A percentile compares a stretch with the other conserved stretches of the same genome.
These are phyloP conservation scores for Conus canariensis DNA, from an alignment of 2,888 invertebrate species.

Conservation along the genomic window DNA sequence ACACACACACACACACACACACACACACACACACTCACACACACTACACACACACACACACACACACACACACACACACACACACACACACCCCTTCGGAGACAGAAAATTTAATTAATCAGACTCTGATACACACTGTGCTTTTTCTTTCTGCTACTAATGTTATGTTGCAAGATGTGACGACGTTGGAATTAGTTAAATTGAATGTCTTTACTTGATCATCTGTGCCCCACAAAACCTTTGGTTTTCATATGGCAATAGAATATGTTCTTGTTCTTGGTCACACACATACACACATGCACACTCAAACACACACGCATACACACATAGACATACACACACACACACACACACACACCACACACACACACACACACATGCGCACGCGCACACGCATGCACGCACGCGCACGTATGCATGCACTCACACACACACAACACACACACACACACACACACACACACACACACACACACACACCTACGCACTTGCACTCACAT, in stretches of 20 bases:
- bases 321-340: not conserved
- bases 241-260: too few species aligned
- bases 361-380: not conserved
- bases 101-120: too few species aligned
- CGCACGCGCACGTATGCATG: not conserved
- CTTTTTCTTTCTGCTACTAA: too few species aligned
- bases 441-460: not conserved
- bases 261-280: too few species aligned
- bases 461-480: not conserved
- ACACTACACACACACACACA: slow-evolving; percentile 3
- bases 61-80: not conserved
- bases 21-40: slow-evolving; percentile 10
- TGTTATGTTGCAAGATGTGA: too few species aligned
- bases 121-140: too few species aligned
- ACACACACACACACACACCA: not conserved
- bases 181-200: too few species aligned
- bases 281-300: too few species aligned
- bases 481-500: not conserved
- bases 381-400: not conserved
- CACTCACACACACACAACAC: not conserved
- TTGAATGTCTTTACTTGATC: too few species aligned
- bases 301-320: too few species aligned
- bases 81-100: too few species aligned
- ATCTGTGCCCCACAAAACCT: too few species aligned
- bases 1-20: slow-evolving; percentile 18